These are phyloP conservation scores for Molossus alvarezi DNA, from an alignment of 2,797 vertebrate genomes.

Conservation along the genomic window DNA sequence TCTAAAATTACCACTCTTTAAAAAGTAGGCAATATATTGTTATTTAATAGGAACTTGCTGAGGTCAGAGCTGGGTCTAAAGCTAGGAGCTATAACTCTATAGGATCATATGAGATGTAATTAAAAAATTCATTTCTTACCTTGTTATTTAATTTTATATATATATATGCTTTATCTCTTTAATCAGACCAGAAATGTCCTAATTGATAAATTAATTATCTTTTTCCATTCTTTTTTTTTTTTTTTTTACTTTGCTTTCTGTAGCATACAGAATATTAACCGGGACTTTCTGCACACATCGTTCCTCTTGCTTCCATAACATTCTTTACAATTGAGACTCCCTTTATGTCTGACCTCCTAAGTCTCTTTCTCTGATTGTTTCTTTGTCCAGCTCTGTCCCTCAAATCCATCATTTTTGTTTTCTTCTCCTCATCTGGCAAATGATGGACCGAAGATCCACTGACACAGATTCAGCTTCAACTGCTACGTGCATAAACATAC, in stretches of 20 bases:
- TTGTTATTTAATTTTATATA: conserved; percentile 70
- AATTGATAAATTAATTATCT: conserved; percentile 53
- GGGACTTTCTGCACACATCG: background rate
- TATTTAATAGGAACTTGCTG: conserved; percentile 15
- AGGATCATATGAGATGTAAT: conserved; percentile 63
- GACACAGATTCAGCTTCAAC: background rate
- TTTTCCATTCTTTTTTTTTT: conserved; percentile 8
- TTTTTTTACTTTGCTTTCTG: conserved; percentile 13
- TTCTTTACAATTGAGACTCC: background rate
- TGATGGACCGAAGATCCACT: background rate
- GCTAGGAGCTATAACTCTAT: conserved; percentile 53
- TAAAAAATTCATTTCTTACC: conserved; percentile 71
- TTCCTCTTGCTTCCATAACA: background rate
- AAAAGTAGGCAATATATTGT: background rate
- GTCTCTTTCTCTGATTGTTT: background rate
- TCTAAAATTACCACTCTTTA: conserved; percentile 8
- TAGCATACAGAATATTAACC: background rate
- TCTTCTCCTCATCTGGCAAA: background rate
- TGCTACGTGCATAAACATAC: background rate
- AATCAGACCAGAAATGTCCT: conserved; percentile 44
- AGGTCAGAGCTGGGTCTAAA: conserved; percentile 62
- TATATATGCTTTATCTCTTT: conserved; percentile 66
- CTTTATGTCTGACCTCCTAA: background rate
- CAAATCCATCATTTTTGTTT: background rate
- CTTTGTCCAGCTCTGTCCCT: background rate